Percentiles rank a stretch among this genome's conserved stretches.
Conservation (phyloP, 2,113 vertebrate genomes). For the Scopus umbretta region DNA sequence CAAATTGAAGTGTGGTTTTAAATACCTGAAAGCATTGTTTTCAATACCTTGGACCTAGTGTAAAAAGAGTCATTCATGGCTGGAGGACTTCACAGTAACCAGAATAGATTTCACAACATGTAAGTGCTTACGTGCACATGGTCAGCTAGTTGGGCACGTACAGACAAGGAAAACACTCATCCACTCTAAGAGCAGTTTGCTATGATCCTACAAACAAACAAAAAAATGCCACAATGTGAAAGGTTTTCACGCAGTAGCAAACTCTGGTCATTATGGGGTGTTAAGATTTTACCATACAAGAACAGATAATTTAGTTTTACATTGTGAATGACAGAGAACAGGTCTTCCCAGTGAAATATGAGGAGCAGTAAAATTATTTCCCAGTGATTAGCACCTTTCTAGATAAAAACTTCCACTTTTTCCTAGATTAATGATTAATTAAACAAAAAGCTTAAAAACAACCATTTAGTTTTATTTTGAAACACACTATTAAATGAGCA, state of each 20-base stretch:
- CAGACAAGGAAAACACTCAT: not conserved
- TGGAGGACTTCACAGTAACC: not conserved
- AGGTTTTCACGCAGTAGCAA: not conserved
- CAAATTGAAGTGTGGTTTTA: not conserved
- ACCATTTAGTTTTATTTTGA: not conserved
- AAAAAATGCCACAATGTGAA: not conserved
- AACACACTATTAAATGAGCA: not conserved
- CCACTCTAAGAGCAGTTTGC: not conserved
- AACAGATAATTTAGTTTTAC: not conserved
- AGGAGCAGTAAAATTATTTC: not conserved
- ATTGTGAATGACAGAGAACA: not conserved
- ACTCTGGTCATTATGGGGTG: not conserved
- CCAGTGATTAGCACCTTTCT: not conserved
- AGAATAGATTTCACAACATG: not conserved
- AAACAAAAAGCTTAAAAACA: not conserved
- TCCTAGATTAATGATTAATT: not conserved
- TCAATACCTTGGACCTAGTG: not conserved
- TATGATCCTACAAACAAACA: not conserved
- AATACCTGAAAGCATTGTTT: not conserved
- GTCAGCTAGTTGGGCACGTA: not conserved
- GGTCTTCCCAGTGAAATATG: not conserved
- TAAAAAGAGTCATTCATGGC: not conserved
- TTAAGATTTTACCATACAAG: not conserved
- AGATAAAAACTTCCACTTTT: not conserved
- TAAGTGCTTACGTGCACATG: accelerated